Percentiles rank a stretch among this genome's conserved stretches.
Conservation (phyloP, 2,113 vertebrate species). For the Microtus ochrogaster region DNA sequence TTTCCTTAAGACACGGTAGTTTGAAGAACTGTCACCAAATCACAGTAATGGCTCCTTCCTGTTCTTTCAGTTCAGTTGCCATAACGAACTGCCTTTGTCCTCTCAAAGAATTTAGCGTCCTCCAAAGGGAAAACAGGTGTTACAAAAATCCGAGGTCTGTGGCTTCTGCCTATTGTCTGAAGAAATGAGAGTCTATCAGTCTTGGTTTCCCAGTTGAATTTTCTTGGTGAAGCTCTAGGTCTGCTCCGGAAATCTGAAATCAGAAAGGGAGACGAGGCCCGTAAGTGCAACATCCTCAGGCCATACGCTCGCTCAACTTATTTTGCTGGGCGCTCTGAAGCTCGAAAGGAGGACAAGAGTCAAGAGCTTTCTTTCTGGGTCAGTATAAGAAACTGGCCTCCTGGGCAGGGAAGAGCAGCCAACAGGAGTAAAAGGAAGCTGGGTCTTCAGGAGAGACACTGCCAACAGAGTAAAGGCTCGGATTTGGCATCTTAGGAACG, state of each 20-base stretch:
- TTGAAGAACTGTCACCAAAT: slow-evolving; percentile 77
- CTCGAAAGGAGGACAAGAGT: slow-evolving; percentile 1
- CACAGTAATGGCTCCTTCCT: slow-evolving; percentile 49
- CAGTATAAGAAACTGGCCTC: slow-evolving; percentile 47
- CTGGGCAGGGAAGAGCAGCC: neutral
- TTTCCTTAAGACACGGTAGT: slow-evolving; percentile 63
- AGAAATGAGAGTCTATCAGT: slow-evolving; percentile 45
- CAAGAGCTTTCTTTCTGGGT: slow-evolving; percentile 51
- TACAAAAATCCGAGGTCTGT: slow-evolving; percentile 47
- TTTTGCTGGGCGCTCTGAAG: neutral
- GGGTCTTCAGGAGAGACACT: neutral
- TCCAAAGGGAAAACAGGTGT: slow-evolving; percentile 58
- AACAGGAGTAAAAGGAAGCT: slow-evolving; percentile 60
- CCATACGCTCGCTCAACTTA: neutral
- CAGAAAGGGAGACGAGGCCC: slow-evolving; percentile 50
- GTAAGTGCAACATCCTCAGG: slow-evolving; percentile 41
- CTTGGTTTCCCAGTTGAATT: slow-evolving; percentile 63
- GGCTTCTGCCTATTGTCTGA: slow-evolving; percentile 61
- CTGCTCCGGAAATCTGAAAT: slow-evolving; percentile 77
- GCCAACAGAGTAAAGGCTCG: neutral
- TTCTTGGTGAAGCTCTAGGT: slow-evolving; percentile 47
- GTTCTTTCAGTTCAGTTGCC: slow-evolving; percentile 76
- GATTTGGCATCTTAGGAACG: slow-evolving; percentile 40
- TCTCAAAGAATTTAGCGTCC: slow-evolving; percentile 62
- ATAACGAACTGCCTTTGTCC: slow-evolving; percentile 70